These are phyloP conservation scores for Brenthis daphne DNA, from an alignment of 2,888 invertebrate species.

Conservation along the genomic window DNA sequence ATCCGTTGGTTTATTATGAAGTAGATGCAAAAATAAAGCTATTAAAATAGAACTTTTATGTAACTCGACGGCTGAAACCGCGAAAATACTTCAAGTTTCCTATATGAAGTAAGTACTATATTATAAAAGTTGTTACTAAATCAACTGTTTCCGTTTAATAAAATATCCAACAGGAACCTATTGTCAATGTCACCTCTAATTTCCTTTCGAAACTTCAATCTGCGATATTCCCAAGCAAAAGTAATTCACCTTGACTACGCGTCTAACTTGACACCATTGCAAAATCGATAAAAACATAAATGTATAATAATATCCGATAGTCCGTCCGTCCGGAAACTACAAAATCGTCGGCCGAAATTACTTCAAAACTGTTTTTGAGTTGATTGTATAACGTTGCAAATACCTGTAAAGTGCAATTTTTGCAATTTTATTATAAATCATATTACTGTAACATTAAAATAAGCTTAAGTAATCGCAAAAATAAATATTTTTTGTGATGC, in stretches of 20 bases:
- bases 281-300: neutral
- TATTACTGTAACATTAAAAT: neutral
- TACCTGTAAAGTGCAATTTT: no score
- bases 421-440: neutral
- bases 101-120: no score
- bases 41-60: no score
- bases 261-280: constrained; percentile 6
- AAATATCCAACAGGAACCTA: no score
- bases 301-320: neutral
- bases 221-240: neutral
- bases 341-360: neutral
- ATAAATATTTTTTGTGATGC: no score
- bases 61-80: no score
- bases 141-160: no score
- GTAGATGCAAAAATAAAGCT: no score
- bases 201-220: neutral
- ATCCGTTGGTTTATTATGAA: no score
- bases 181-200: neutral
- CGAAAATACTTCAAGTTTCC: no score
- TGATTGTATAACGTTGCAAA: neutral
- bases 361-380: constrained; percentile 2
- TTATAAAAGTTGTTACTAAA: no score
- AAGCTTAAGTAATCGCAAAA: no score
- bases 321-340: neutral
- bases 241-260: neutral